Evolutionary conservation across 1,140 invertebrate genomes (phyloP), one percentile per base, ranked within the genome.

Genomic region (Aphelinus certus): DNA sequence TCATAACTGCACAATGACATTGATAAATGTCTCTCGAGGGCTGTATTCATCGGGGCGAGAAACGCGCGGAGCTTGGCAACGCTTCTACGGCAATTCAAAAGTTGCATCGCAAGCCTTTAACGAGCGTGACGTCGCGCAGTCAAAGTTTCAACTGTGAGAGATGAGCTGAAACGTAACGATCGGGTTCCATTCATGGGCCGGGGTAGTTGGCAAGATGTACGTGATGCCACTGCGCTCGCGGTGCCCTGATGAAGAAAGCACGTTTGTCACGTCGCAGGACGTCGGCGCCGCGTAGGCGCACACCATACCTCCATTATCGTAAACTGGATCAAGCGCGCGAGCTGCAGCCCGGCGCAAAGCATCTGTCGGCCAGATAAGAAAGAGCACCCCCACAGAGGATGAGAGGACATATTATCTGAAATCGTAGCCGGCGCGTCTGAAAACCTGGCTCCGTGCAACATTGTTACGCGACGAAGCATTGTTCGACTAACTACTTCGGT

Each of bases 381-480:
- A 73, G 57, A 45, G 75, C 67, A 7, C 48, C 5, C 6, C 10
- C 5, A 10, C 7, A 60, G 51, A 45, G 77, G 76, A 76, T 61
- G 72, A 77, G 71, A 73, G 78, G 78, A 74, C 76, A 74, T 76
- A 76, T 26, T 26, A 75, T 65, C 68, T 62, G 70, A 64, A 75
- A 77, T 72, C 53, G 10, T 46, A 3, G 62, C 7, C 26, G 55
- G 72, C 62, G 46, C 64, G 57, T 70, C 75, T 71, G 78, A 81
- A 80, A 81, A 79, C 68, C 76, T 55, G 73, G 78, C 55, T 26
- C 26, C 74, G 75, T 26, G 26, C 26, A 26, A 75, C 77, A 80
- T 80, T 82, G 81, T 82, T 80, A 70, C 71, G 56, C 53, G 66
- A 76, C 77, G 74, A 77, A 61, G 78, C 79, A 82, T 81, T 82